Evolutionary conservation across 1,140 invertebrate genomes (phyloP).

Genomic region (Atopsyche davidsoni): DNA sequence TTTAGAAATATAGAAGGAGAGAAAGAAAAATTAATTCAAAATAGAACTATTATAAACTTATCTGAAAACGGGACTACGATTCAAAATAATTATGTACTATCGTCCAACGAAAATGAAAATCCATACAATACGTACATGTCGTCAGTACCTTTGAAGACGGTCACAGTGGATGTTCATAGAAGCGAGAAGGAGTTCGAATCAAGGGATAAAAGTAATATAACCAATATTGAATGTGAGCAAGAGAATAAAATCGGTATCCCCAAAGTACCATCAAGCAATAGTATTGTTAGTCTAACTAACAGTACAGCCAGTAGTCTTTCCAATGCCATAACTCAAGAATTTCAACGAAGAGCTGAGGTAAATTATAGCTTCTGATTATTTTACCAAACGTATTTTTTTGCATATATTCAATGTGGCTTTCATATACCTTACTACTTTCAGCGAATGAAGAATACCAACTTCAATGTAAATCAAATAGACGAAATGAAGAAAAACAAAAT

Average conservation of each 20-base stretch:
- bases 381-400: background rate
- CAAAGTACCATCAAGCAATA: slow-evolving; percentile 24
- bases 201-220: slow-evolving; percentile 17
- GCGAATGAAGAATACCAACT: slow-evolving; percentile 34
- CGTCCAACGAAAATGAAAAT: slow-evolving; percentile 17
- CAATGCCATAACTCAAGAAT: slow-evolving; percentile 57
- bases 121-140: slow-evolving; percentile 9
- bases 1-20: slow-evolving; percentile 16
- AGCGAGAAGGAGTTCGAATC: slow-evolving; percentile 33
- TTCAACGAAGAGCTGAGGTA: slow-evolving; percentile 59
- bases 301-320: slow-evolving; percentile 36
- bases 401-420: background rate
- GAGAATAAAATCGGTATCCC: slow-evolving; percentile 6
- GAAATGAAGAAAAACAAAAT: slow-evolving; percentile 43
- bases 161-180: slow-evolving; percentile 57
- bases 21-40: slow-evolving; percentile 34
- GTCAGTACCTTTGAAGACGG: slow-evolving; percentile 40
- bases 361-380: slow-evolving; percentile 6
- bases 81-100: slow-evolving; percentile 51
- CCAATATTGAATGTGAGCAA: slow-evolving; percentile 24
- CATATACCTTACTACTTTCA: slow-evolving; percentile 33
- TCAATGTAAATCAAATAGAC: slow-evolving; percentile 35
- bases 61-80: slow-evolving; percentile 62
- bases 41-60: slow-evolving; percentile 62
- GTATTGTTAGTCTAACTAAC: slow-evolving; percentile 19